phyloP scores from a whole-genome alignment of 2,797 vertebrate species.

The Sylvilagus floridanus region DNA sequence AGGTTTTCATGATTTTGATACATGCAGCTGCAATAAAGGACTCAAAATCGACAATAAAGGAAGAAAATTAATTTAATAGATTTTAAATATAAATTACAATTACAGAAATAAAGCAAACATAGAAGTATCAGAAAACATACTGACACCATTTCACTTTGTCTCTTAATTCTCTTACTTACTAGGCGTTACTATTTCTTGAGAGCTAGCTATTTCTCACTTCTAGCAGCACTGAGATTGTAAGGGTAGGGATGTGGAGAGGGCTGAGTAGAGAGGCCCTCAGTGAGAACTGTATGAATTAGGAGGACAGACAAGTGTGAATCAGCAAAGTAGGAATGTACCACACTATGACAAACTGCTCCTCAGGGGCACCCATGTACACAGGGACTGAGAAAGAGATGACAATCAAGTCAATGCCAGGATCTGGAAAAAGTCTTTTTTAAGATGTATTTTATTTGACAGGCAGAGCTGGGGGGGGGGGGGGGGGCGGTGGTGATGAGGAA shows the following conservation, averaged over 20 bases:
- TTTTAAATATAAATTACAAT: neutral
- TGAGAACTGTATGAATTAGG: neutral
- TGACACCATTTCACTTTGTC: neutral
- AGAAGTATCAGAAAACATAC: neutral
- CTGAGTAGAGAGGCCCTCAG: neutral
- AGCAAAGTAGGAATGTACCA: neutral
- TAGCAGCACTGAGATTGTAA: neutral
- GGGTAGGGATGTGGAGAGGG: neutral
- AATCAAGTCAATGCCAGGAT: neutral
- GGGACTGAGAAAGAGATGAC: neutral
- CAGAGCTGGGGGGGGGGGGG: too few relatives aligned
- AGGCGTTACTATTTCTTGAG: neutral
- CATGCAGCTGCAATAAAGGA: neutral
- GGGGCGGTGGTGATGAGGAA: too few relatives aligned
- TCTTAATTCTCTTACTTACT: neutral
- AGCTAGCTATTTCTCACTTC: neutral
- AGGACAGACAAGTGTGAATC: neutral
- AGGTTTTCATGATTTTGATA: conserved; percentile 28
- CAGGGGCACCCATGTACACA: neutral
- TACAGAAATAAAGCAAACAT: neutral
- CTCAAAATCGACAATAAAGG: conserved; percentile 17
- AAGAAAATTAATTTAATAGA: conserved; percentile 15
- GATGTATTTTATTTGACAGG: too few relatives aligned
- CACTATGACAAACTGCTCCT: neutral
- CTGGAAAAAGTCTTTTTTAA: too few relatives aligned